Evolutionary conservation across 2,797 vertebrate species (phyloP).

Genomic region (Cuculus canorus): DNA sequence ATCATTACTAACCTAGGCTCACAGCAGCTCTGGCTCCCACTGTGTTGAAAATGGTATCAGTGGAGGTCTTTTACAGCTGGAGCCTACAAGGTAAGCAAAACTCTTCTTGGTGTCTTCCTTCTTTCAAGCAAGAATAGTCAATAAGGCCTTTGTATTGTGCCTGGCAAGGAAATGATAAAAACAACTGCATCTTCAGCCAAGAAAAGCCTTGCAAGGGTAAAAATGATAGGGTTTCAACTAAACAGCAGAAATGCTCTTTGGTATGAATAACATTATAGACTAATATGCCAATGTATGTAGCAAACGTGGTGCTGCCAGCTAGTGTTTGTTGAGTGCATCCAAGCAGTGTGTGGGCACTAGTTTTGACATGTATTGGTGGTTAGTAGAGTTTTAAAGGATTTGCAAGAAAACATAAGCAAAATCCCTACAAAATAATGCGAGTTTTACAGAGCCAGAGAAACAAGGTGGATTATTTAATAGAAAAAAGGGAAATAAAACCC

Average conservation of each 20-base stretch:
- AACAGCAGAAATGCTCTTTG: slow-evolving; percentile 1
- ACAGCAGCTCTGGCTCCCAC: not conserved
- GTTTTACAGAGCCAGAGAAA: not conserved
- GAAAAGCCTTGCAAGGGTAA: slow-evolving; percentile 37
- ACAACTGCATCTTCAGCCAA: slow-evolving; percentile 4
- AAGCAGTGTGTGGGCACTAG: not conserved
- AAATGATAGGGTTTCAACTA: slow-evolving; percentile 9
- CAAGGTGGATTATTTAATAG: not conserved
- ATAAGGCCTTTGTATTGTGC: slow-evolving; percentile 32
- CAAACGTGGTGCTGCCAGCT: not conserved
- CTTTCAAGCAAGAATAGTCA: not conserved
- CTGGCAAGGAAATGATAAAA: not conserved
- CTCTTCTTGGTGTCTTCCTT: slow-evolving; percentile 25
- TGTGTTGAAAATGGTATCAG: slow-evolving; percentile 2
- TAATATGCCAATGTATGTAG: not conserved
- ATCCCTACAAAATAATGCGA: not conserved
- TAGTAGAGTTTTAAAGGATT: not conserved
- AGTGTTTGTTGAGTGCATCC: not conserved
- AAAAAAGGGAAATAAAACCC: not conserved
- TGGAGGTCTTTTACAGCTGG: not conserved
- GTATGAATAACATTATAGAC: not conserved
- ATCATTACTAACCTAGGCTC: not conserved
- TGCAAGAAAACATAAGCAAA: not conserved
- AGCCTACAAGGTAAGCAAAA: slow-evolving; percentile 22
- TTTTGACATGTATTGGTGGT: not conserved